These are phyloP conservation scores for Phylloscopus whistleri DNA, from an alignment of 2,113 vertebrate species.

Conservation along the genomic window DNA sequence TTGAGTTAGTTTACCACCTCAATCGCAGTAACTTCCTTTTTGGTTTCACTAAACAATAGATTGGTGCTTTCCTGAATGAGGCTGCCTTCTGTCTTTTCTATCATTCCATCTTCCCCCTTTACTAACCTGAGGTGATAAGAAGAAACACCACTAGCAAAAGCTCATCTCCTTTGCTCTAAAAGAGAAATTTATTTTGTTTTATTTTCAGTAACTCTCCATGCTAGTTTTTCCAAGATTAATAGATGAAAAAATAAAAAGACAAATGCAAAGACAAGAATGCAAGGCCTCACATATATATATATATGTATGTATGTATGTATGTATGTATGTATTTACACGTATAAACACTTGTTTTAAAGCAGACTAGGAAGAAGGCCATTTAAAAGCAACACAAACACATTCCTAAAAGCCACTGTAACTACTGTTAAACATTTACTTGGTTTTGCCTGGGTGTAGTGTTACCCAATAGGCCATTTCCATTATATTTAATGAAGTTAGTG, in stretches of 20 bases:
- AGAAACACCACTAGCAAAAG: neutral
- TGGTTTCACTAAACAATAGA: slow-evolving; percentile 5
- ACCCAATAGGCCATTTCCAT: neutral
- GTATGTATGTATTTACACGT: neutral
- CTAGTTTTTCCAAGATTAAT: neutral
- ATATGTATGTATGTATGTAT: neutral
- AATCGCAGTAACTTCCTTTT: neutral
- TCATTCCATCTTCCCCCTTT: neutral
- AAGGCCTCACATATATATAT: neutral
- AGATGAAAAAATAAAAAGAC: neutral
- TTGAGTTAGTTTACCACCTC: neutral
- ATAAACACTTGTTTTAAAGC: neutral
- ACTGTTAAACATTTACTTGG: neutral
- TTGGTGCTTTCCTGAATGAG: neutral
- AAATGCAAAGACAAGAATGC: neutral
- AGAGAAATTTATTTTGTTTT: neutral
- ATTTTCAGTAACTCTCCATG: neutral
- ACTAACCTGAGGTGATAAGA: neutral
- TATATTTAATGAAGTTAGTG: neutral
- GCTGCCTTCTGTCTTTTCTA: neutral
- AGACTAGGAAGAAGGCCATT: neutral
- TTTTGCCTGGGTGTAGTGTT: neutral
- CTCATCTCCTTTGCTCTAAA: accelerated
- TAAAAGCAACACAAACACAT: neutral
- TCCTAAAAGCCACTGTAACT: neutral